Conservation (phyloP, 2,113 vertebrate species). For the Cichladusa arquata region DNA sequence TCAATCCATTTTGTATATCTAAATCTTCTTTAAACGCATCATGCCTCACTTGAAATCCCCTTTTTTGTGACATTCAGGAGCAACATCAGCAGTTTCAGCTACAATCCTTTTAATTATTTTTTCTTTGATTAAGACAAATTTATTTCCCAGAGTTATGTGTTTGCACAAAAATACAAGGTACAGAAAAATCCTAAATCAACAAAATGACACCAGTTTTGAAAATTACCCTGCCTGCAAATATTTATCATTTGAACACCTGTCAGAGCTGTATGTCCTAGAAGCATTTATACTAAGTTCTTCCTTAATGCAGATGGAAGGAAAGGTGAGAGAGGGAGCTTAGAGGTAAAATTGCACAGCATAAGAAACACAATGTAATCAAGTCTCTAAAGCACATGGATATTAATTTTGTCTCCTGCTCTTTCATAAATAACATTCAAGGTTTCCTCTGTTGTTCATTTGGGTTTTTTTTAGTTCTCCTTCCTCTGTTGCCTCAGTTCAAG, state of each 20-base stretch:
- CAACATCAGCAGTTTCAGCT: neutral
- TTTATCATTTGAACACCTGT: conserved; percentile 18
- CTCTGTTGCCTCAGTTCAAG: neutral
- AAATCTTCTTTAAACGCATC: neutral
- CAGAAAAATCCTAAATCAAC: neutral
- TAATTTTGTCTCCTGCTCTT: neutral
- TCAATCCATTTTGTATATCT: neutral
- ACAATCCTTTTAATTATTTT: conserved; percentile 32
- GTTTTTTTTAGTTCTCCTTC: neutral
- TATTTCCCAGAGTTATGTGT: neutral
- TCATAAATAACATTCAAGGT: neutral
- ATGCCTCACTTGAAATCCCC: neutral
- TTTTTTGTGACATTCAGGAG: neutral
- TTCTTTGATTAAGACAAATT: conserved; percentile 27
- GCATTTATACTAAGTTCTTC: neutral
- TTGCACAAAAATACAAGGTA: neutral
- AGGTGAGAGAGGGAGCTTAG: neutral
- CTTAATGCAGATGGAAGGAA: neutral
- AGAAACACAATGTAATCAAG: neutral
- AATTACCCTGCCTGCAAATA: conserved; percentile 7
- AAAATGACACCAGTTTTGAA: conserved; percentile 1
- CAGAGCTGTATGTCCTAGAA: neutral
- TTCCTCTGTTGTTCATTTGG: neutral
- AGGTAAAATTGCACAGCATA: neutral
- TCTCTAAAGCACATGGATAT: neutral